phyloP scores from a whole-genome alignment of 2,888 invertebrate genomes.

The Loripinus fragilis region DNA sequence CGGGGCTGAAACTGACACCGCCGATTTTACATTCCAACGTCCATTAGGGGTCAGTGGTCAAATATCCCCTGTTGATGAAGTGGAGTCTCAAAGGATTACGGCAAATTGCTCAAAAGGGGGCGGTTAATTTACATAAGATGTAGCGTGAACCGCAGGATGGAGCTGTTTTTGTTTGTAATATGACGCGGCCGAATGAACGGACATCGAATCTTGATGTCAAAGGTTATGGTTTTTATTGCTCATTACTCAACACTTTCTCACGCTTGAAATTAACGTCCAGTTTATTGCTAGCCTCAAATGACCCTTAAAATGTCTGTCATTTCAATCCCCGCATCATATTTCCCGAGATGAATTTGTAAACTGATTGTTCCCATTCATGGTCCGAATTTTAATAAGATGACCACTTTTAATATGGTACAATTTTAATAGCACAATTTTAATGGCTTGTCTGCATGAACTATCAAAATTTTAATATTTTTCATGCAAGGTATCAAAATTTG shows the following conservation, averaged over 20 bases:
- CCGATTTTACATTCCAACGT: constrained; percentile 9
- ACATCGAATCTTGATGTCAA: constrained; percentile 3
- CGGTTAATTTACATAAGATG: constrained; percentile 18
- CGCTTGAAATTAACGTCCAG: constrained; percentile 6
- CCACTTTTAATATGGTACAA: no score
- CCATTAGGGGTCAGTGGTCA: constrained; percentile 17
- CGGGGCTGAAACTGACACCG: constrained; percentile 6
- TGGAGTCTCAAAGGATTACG: not conserved
- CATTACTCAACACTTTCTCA: constrained; percentile 22
- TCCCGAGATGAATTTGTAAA: not conserved
- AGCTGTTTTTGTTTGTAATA: constrained; percentile 10
- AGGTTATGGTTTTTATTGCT: constrained; percentile 4
- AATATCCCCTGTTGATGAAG: constrained; percentile 3
- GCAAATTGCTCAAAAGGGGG: constrained; percentile 16
- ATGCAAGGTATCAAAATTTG: no score
- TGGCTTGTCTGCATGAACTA: no score
- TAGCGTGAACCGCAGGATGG: not conserved
- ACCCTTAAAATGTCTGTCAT: constrained; percentile 3
- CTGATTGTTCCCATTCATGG: no score
- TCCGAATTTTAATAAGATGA: no score
- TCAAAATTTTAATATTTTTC: no score
- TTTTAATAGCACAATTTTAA: no score
- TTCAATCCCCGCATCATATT: not conserved
- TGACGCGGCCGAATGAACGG: not conserved
- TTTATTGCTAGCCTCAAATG: constrained; percentile 7